Evolutionary conservation across 53 echinoderm and acorn worm genomes (phyloP).

Genomic region (Stichopus horrens): DNA sequence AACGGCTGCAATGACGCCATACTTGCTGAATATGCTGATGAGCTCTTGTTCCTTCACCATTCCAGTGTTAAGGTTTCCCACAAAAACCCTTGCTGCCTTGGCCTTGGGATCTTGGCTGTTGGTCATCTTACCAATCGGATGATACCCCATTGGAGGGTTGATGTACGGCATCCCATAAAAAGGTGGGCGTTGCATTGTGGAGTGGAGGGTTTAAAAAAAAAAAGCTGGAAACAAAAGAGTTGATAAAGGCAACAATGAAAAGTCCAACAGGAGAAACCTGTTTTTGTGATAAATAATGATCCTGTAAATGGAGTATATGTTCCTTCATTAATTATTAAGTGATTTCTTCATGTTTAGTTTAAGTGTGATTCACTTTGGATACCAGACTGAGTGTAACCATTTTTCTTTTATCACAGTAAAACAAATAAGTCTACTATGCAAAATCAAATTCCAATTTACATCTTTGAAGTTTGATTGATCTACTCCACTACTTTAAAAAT

Average conservation of each 20-base stretch:
- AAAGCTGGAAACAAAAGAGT: background rate
- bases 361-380: no score
- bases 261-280: background rate
- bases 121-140: conserved; percentile 74
- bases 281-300: no score
- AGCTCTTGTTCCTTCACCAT: conserved; percentile 72
- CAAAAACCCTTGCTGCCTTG: conserved; percentile 85
- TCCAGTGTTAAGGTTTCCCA: conserved; percentile 93
- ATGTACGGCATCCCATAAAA: conserved; percentile 31
- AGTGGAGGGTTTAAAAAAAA: conserved; percentile 11
- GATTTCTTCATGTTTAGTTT: no score
- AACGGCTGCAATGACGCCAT: conserved; percentile 79
- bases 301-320: no score
- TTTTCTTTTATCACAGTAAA: no score
- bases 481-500: no score
- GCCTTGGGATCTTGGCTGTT: conserved; percentile 85
- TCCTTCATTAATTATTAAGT: no score
- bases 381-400: no score
- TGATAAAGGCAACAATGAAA: background rate
- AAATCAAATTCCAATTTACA: no score
- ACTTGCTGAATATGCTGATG: conserved; percentile 71
- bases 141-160: conserved; percentile 31
- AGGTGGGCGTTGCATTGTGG: conserved; percentile 45
- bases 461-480: no score
- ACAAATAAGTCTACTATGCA: no score